Evolutionary conservation across 2,113 vertebrate species (phyloP).

Genomic region (Falco punctatus): DNA sequence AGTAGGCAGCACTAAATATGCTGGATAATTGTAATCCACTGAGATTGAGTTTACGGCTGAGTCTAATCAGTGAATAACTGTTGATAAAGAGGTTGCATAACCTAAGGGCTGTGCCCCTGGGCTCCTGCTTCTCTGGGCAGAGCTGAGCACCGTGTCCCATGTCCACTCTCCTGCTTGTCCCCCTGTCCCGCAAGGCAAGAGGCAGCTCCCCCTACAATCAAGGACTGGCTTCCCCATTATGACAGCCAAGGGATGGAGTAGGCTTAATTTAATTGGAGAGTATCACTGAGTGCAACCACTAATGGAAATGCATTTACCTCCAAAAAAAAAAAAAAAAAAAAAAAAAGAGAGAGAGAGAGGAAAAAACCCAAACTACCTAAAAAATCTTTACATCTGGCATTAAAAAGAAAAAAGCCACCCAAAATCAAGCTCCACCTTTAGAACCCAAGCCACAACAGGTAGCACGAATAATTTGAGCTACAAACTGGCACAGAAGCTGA

Average conservation of each 20-base stretch:
- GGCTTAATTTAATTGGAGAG: too few relatives aligned
- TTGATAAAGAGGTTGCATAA: not conserved
- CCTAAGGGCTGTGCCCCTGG: not conserved
- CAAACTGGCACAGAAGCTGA: rapidly evolving
- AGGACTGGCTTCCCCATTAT: rapidly evolving
- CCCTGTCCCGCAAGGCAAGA: not conserved
- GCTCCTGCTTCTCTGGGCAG: rapidly evolving
- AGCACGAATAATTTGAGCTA: rapidly evolving
- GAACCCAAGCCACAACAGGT: not conserved
- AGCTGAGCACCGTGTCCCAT: rapidly evolving
- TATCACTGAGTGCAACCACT: rapidly evolving
- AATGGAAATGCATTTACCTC: not conserved
- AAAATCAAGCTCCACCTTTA: not conserved
- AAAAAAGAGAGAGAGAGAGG: too few relatives aligned
- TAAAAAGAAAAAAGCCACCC: not conserved
- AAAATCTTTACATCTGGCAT: rapidly evolving
- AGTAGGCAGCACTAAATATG: rapidly evolving
- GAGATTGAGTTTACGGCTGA: not conserved
- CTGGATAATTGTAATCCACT: rapidly evolving
- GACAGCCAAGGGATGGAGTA: not conserved
- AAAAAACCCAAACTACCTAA: too few relatives aligned
- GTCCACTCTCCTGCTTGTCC: not conserved
- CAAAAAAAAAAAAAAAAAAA: not conserved
- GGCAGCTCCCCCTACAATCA: rapidly evolving
- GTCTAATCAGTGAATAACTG: not conserved